phyloP scores from a whole-genome alignment of 2,797 vertebrate species.

The Characodon lateralis region DNA sequence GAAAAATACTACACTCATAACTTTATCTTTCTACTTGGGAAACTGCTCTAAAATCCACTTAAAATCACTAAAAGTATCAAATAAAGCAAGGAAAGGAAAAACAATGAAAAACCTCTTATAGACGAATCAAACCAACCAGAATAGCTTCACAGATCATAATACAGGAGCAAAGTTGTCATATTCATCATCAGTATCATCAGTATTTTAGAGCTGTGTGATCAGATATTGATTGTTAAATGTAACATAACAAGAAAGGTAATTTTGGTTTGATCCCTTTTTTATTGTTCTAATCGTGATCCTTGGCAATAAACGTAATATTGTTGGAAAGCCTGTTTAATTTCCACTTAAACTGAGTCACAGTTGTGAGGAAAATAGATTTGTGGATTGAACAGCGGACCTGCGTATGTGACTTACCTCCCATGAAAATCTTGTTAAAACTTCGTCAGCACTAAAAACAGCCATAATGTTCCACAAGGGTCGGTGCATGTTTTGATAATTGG shows the following conservation, averaged over 20 bases:
- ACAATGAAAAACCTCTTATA: not conserved
- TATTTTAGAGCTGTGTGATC: no score
- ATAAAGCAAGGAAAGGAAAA: not conserved
- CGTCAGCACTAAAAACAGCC: no score
- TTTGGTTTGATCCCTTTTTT: no score
- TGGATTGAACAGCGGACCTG: no score
- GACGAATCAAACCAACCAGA: not conserved
- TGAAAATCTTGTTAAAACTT: no score
- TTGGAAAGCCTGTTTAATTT: not conserved
- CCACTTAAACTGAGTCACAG: not conserved
- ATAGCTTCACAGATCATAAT: not conserved
- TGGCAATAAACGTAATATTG: not conserved
- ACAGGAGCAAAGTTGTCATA: not conserved
- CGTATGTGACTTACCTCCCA: no score
- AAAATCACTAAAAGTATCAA: not conserved
- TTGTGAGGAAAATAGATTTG: not conserved
- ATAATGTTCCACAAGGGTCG: no score
- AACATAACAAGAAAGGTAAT: not conserved
- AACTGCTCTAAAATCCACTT: not conserved
- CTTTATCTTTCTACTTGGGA: constrained; percentile 9
- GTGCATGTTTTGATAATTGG: no score
- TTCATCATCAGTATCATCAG: not conserved
- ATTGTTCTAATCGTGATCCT: not conserved
- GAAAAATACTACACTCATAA: constrained; percentile 6
- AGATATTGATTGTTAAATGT: not conserved